phyloP scores from a whole-genome alignment of 2,888 invertebrate species.

The Trichopoda pennipes region DNA sequence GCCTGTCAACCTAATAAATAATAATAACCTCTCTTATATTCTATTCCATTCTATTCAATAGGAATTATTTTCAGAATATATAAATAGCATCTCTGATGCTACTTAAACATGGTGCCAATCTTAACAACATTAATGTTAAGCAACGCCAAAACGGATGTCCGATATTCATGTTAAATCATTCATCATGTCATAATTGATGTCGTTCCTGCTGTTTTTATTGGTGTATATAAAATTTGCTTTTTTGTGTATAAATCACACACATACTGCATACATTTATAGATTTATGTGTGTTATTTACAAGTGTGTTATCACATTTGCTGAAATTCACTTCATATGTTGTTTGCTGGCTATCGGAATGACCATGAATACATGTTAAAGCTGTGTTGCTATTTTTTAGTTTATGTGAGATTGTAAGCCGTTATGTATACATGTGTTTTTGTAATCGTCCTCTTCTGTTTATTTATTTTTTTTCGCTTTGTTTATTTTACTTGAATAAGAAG shows the following conservation, averaged over 20 bases:
- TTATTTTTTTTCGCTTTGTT: constrained; percentile 37
- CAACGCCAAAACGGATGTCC: constrained; percentile 71
- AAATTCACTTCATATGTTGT: constrained; percentile 44
- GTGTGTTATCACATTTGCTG: constrained; percentile 26
- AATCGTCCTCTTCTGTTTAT: constrained; percentile 3
- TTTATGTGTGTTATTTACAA: background rate
- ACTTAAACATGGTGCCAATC: constrained; percentile 61
- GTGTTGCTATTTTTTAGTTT: constrained; percentile 13
- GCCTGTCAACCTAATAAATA: no score
- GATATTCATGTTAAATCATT: constrained; percentile 71
- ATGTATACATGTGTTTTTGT: constrained; percentile 31
- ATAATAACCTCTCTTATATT: background rate
- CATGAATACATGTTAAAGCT: constrained; percentile 57
- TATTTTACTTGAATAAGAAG: constrained; percentile 40
- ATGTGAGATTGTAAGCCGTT: constrained; percentile 16
- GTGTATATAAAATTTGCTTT: constrained; percentile 20
- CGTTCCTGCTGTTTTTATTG: constrained; percentile 36
- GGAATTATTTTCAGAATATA: constrained; percentile 6
- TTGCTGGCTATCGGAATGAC: constrained; percentile 41
- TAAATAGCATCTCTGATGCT: constrained; percentile 42
- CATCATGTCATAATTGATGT: constrained; percentile 71
- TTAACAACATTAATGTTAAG: constrained; percentile 65
- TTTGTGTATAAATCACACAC: background rate
- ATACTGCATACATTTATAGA: constrained; percentile 7
- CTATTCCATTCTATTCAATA: background rate